phyloP scores from a whole-genome alignment of 2,888 invertebrate species.

The Leptopilina drosophilae region DNA sequence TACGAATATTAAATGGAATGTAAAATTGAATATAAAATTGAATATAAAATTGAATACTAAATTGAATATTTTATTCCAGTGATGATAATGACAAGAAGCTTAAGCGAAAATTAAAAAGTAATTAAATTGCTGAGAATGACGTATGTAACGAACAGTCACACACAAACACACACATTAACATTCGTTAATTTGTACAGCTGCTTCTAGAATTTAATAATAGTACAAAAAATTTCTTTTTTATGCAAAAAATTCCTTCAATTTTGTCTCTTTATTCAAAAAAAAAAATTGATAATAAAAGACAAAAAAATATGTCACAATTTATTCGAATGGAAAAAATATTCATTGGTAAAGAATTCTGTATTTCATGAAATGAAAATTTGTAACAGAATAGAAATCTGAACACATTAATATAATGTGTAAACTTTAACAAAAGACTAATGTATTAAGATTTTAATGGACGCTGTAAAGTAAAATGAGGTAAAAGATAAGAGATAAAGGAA shows the following conservation, averaged over 20 bases:
- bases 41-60: too few species aligned
- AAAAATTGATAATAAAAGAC: background rate
- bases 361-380: background rate
- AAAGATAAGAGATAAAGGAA: slow-evolving; percentile 35
- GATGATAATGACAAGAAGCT: too few species aligned
- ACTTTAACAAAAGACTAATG: background rate
- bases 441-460: background rate
- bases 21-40: too few species aligned
- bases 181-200: slow-evolving; percentile 20
- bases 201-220: background rate
- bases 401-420: background rate
- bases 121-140: slow-evolving; percentile 6
- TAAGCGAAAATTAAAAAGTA: too few species aligned
- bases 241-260: background rate
- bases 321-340: background rate
- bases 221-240: slow-evolving; percentile 3
- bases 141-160: slow-evolving; percentile 2
- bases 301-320: background rate
- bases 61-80: too few species aligned
- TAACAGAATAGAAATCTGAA: background rate
- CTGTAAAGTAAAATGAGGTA: slow-evolving; percentile 27
- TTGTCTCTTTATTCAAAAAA: background rate
- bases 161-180: background rate
- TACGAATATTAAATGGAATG: too few species aligned
- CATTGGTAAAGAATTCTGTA: background rate